phyloP scores from a whole-genome alignment of 1,140 invertebrate genomes.

The Eumeta japonica region DNA sequence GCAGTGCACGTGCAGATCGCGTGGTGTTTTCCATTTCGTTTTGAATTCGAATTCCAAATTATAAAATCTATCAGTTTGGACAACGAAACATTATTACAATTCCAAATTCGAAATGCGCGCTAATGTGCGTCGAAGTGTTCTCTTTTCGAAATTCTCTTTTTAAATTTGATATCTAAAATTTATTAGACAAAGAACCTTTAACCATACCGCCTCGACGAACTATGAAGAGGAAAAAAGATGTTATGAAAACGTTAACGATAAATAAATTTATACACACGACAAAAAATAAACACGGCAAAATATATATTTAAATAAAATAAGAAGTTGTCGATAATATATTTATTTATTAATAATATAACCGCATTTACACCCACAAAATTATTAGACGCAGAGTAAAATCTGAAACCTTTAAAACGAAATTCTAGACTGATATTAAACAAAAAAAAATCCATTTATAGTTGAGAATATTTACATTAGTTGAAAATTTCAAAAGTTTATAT shows the following conservation, averaged over 20 bases:
- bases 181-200: no score
- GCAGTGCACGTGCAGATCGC: no score
- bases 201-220: conserved; percentile 32
- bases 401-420: conserved; percentile 49
- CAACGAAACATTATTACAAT: no score
- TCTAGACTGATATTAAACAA: conserved; percentile 55
- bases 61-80: not conserved
- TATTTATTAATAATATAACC: not conserved
- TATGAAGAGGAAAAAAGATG: conserved; percentile 54
- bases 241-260: conserved; percentile 13
- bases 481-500: conserved; percentile 56
- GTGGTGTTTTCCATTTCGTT: not conserved
- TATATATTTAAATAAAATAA: not conserved
- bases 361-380: not conserved
- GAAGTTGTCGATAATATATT: not conserved
- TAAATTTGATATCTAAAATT: no score
- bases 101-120: no score
- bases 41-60: not conserved
- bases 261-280: not conserved
- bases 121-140: no score
- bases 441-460: conserved; percentile 24
- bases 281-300: not conserved
- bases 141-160: no score
- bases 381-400: conserved; percentile 14
- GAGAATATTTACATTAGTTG: conserved; percentile 56